Base-by-base conservation (phyloP, 2,113 vertebrate species). In the Oryzias woworae region DNA sequence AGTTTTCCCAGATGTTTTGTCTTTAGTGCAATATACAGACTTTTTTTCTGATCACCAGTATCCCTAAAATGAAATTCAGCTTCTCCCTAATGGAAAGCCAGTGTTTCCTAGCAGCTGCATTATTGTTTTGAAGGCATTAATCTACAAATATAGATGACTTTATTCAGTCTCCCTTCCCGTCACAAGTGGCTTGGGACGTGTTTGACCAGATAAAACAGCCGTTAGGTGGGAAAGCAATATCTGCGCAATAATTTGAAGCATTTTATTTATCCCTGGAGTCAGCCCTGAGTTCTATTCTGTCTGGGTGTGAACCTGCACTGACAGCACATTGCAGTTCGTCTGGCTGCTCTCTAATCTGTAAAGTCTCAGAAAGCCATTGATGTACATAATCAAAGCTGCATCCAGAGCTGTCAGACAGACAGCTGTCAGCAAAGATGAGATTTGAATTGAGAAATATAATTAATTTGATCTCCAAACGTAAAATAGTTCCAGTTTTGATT, bases 221-320 rank as follows among this genome's bases (percentile, higher is more conserved):
- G 36, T 36, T 36, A 36, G 36, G 36, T 36, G 10, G 36, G 36
- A 36, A 36, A 36, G 8, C 36, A 36, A 36, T 36, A 36, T 36
- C 36, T 36, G 36, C 36, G 12, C 51, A 54, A 76, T 71, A 65
- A 85, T 83, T 75, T 75, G 62, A 62, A 59, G 68, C 22, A 24
- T 58, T 83, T 83, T 77, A 81, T 81, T 69, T 61, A 64, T 72
- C 78, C 78, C 78, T 1, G 1, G 80, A 83, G 84, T 58, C 50
- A 20, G 31, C 56, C 72, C 44, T 1, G 23, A 48, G 24, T 73
- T 71, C 53, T 46, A 18, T 54, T 52, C 51, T 23, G 58, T 15
- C 54, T 75, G 26, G n/a, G 55, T 16, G 16, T 43, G 46, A 78
- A 70, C 28, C 69, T 58, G 61, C 74, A 22, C 61, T 6, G 45